Base-by-base conservation (phyloP, 2,797 vertebrate genomes). In the Pseudotriccus pelzelni region DNA sequence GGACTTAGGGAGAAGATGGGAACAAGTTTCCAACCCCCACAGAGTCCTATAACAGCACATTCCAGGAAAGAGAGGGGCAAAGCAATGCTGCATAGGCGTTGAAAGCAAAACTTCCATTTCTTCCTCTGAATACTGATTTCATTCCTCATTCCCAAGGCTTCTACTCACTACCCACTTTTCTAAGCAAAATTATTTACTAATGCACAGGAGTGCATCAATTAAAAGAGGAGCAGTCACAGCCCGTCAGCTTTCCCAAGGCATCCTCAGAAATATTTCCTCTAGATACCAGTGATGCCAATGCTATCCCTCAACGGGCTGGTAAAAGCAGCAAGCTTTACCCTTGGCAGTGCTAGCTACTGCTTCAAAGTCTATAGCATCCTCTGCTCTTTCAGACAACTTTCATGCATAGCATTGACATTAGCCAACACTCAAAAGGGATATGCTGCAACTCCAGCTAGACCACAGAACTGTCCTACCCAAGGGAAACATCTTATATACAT, bases 241-340 rank as follows among this genome's bases (percentile, higher is more conserved):
- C 87, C 84, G 60, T 67, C 89, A 86, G 84, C 47, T 82, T 91
- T 94, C 96, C 95, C 86, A 95, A 88, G 89, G 77, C 88, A 89
- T 62, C 68, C 76, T 89, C 11, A 3, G 88, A 90, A 96, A 90
- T 87, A 59, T 77, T 93, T 94, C 66, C 93, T 92, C 86, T 86
- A 66, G 64, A 66, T 19, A 84, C 22, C 44, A 93, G 41, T 4
- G 12, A 80, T 78, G 74, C 52, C 30, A 28, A 52, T 47, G 83
- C 76, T 86, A 63, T 69, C 74, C 78, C 94, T 83, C 44, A 69
- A 15, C 0, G 1, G 56, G 78, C 50, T 74, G 59, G 70, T 25
- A 78, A 89, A 73, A 91, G 73, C 60, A 64, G 60, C n/a, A 79
- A 94, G 63, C 59, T 90, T 84, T 92, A 77, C 53, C 70, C 47